Conservation (phyloP, 1,140 invertebrate species). For the Drosophila pectinifera region DNA sequence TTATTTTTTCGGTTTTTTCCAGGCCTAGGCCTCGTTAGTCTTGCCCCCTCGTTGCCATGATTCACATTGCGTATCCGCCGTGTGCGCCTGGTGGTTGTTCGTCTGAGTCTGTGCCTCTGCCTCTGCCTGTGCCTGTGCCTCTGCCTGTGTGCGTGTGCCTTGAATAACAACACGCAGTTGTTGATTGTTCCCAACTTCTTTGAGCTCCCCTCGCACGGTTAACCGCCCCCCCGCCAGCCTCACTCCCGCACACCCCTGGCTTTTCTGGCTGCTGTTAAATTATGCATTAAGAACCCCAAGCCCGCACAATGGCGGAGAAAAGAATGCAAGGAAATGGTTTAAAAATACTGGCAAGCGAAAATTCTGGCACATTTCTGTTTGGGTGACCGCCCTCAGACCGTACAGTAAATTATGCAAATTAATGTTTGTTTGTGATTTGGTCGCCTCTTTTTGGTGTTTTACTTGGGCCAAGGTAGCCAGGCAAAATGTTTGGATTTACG, state of each 20-base stretch:
- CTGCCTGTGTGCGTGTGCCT: constrained; percentile 61
- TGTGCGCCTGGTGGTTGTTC: constrained; percentile 33
- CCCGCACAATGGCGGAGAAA: constrained; percentile 38
- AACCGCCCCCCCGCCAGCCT: background rate
- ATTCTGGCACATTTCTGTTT: constrained; percentile 53
- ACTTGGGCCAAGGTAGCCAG: constrained; percentile 16
- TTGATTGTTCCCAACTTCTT: constrained; percentile 79
- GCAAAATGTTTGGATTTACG: constrained; percentile 29
- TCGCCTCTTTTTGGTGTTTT: constrained; percentile 16
- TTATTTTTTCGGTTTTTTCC: constrained; percentile 24
- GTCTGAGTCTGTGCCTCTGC: constrained; percentile 9
- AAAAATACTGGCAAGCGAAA: constrained; percentile 67
- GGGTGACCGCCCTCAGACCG: constrained; percentile 47
- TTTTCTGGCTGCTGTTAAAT: constrained; percentile 72
- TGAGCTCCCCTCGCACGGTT: constrained; percentile 29
- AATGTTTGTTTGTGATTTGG: constrained; percentile 77
- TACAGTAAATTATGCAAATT: constrained; percentile 78
- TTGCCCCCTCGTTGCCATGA: constrained; percentile 45
- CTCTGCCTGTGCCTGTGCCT: background rate
- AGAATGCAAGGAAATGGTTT: constrained; percentile 50
- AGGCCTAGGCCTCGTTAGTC: constrained; percentile 57
- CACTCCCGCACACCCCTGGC: constrained; percentile 19
- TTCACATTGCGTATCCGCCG: constrained; percentile 59
- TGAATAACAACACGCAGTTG: constrained; percentile 81
- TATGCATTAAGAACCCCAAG: constrained; percentile 75